Conservation (phyloP, 2,797 vertebrate genomes). For the Falco columbarius region DNA sequence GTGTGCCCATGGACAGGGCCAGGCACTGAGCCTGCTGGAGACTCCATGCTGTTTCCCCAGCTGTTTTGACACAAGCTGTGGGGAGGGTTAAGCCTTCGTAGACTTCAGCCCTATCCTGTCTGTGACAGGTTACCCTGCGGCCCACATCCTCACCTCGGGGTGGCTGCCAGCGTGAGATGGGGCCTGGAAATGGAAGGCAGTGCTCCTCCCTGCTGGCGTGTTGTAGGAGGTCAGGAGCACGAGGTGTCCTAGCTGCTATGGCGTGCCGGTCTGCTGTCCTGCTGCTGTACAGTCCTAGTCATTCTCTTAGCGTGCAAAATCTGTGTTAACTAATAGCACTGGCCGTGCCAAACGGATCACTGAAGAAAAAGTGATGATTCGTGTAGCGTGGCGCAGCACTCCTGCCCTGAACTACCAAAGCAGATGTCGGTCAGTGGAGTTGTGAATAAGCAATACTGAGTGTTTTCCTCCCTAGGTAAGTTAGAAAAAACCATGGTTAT, state of each 20-base stretch:
- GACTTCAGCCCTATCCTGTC: background rate
- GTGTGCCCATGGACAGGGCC: no score
- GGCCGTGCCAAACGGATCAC: background rate
- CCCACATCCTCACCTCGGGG: fast-evolving
- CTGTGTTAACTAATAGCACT: background rate
- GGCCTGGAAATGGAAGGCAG: background rate
- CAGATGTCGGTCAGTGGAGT: fast-evolving
- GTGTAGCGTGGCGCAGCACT: background rate
- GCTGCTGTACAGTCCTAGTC: background rate
- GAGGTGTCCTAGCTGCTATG: fast-evolving
- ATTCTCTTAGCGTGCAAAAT: fast-evolving
- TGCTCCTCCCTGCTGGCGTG: background rate
- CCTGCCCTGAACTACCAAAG: background rate
- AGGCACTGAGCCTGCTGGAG: background rate
- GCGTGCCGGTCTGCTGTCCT: background rate
- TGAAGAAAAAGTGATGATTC: background rate
- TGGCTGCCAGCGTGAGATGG: background rate
- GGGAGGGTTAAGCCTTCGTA: background rate
- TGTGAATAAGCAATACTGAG: background rate
- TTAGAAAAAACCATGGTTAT: background rate
- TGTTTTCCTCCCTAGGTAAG: background rate
- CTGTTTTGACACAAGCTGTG: background rate
- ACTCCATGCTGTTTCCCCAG: background rate
- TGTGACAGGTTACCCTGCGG: background rate
- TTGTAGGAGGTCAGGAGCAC: fast-evolving